phyloP scores from a whole-genome alignment of 2,113 vertebrate genomes.

The Aegotheles bennettii region DNA sequence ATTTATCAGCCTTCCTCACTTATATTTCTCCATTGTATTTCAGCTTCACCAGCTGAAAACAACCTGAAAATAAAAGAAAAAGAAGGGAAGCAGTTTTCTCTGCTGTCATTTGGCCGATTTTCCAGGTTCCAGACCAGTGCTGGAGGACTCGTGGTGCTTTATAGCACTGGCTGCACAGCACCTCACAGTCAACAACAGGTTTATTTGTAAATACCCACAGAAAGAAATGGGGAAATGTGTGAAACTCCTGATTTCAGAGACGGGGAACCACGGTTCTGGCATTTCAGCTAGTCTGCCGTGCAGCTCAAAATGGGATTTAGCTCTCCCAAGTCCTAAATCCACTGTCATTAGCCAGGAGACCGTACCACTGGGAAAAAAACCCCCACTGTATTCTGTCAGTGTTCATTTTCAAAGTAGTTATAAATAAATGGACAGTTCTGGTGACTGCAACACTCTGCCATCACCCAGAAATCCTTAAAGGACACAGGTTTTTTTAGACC shows the following conservation, averaged over 20 bases:
- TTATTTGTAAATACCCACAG: not conserved
- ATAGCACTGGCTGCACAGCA: not conserved
- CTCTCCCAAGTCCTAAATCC: not conserved
- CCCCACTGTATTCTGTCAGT: not conserved
- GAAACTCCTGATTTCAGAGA: not conserved
- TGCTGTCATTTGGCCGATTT: not conserved
- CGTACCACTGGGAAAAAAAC: not conserved
- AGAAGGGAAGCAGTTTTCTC: not conserved
- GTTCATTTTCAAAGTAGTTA: not conserved
- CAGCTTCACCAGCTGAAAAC: not conserved
- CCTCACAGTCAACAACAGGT: fast-evolving
- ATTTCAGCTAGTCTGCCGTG: not conserved
- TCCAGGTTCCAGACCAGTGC: not conserved
- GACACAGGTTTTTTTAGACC: not conserved
- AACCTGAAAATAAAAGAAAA: not conserved
- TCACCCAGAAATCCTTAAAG: not conserved
- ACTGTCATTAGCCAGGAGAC: not conserved
- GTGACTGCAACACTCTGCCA: not conserved
- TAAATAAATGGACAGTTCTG: not conserved
- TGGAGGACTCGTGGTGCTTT: not conserved
- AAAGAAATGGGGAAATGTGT: not conserved
- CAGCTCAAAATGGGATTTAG: not conserved
- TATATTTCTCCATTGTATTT: not conserved
- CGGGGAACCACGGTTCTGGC: fast-evolving
- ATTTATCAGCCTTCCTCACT: not conserved